Evolutionary conservation across 2,113 vertebrate genomes (phyloP), one percentile per base, ranked within the genome.

Genomic region (Panthera leo): DNA sequence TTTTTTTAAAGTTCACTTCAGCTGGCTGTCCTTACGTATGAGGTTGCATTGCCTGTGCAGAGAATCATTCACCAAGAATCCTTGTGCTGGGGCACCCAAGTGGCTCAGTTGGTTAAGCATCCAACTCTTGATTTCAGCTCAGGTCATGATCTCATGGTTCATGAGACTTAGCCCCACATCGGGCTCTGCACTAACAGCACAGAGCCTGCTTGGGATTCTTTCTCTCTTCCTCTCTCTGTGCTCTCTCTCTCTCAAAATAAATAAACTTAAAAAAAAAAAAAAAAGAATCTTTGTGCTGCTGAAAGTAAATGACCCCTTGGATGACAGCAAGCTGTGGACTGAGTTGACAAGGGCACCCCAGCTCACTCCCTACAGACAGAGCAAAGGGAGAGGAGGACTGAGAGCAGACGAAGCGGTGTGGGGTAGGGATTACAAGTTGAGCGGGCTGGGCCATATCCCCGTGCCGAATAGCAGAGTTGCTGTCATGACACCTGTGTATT

Each of bases 391-490:
- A 42, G 11, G 27, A 34, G 39, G 23, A n/a, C 23, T 5, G 5
- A 53, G 21, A 27, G 36, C 19, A 45, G 53, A 34, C 7, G 34
- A 55, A n/a, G 80, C 19, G 3, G 5, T 42, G 31, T 34, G 39
- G 25, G 23, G 6, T 2, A 34, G n/a, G 29, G 21, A 42, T 51
- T n/a, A 1, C 55, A 53, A 1, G 31, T 10, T 5, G 25, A 36
- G 18, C 0, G 5, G 68, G 51, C 84, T 36, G 16, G 83, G 13
- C 42, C 58, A 2, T n/a, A 18, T 68, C 34, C 23, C 65, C 13
- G 0, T 3, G 15, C 65, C 27, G 0, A 14, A 3, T 19, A 48
- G 14, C 45, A 36, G 34, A 86, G 13, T 12, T 3, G 11, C 71
- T 67, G 36, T 5, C 11, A 0, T 10, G 23, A 61, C 34, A 48